Evolutionary conservation across 2,888 invertebrate genomes (phyloP).

Genomic region (Diogma glabrata): DNA sequence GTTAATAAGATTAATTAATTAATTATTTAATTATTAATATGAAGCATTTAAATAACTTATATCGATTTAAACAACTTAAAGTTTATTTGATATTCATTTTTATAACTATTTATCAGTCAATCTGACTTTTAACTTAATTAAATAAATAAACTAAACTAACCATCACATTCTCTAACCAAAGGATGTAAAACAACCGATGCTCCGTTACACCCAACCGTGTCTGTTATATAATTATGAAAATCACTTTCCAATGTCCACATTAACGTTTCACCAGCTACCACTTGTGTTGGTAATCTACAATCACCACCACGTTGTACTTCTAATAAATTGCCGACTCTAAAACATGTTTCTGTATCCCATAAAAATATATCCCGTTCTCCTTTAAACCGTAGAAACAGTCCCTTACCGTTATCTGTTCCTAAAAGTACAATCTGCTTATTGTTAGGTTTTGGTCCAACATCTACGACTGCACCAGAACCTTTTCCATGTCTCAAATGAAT

Average conservation of each 20-base stretch:
- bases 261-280: conserved; percentile 43
- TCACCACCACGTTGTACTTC: conserved; percentile 47
- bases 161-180: conserved; percentile 40
- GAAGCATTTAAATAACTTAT: too few species aligned
- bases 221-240: conserved; percentile 50
- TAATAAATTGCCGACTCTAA: conserved; percentile 43
- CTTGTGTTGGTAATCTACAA: conserved; percentile 48
- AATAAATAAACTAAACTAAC: conserved; percentile 14
- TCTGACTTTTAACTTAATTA: too few species aligned
- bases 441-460: conserved; percentile 44
- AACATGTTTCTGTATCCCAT: conserved; percentile 49
- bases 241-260: conserved; percentile 56
- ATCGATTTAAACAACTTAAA: too few species aligned
- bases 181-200: conserved; percentile 49
- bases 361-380: conserved; percentile 49
- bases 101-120: too few species aligned
- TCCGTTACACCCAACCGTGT: conserved; percentile 49
- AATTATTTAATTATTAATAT: too few species aligned
- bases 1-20: too few species aligned
- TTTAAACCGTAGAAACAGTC: conserved; percentile 49
- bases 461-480: conserved; percentile 43
- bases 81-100: too few species aligned
- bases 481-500: conserved; percentile 41
- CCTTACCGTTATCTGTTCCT: conserved; percentile 47
- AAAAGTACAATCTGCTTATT: conserved; percentile 42